These are phyloP conservation scores for Dynastes hyllus DNA, from an alignment of 2,888 invertebrate species.

Conservation along the genomic window DNA sequence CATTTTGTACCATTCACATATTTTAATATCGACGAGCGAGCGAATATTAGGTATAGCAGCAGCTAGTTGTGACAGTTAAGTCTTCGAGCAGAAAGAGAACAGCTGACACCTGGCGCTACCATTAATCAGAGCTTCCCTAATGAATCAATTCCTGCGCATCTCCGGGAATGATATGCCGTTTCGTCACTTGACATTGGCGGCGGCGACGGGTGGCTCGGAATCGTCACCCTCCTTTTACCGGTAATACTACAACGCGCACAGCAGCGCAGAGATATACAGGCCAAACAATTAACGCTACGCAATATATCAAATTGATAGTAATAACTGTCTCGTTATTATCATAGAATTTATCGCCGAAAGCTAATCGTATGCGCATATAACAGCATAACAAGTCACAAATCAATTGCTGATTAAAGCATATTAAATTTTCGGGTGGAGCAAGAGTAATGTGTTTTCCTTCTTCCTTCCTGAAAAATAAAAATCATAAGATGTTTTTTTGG, in stretches of 20 bases:
- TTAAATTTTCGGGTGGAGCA: no score
- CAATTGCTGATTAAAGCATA: no score
- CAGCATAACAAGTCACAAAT: no score
- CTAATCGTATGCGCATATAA: not conserved
- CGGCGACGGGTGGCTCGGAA: conserved; percentile 31
- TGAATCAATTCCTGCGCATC: conserved; percentile 47
- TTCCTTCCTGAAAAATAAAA: no score
- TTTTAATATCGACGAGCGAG: conserved; percentile 32
- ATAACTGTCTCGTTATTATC: conserved; percentile 15
- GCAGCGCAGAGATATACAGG: not conserved
- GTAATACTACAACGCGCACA: not conserved
- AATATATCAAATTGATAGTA: conserved; percentile 32
- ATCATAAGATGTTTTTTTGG: no score
- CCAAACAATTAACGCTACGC: conserved; percentile 17
- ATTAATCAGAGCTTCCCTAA: conserved; percentile 50
- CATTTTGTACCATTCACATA: conserved; percentile 13
- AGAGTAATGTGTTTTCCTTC: no score
- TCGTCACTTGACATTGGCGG: conserved; percentile 45
- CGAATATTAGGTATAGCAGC: conserved; percentile 14
- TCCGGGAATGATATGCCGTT: conserved; percentile 48
- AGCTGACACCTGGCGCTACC: conserved; percentile 48
- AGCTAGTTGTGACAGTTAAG: conserved; percentile 39
- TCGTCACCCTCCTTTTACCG: conserved; percentile 2
- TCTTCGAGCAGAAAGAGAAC: conserved; percentile 31
- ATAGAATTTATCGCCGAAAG: conserved; percentile 1